Conservation (phyloP, 2,113 vertebrate species). For the Seriola dumerili region DNA sequence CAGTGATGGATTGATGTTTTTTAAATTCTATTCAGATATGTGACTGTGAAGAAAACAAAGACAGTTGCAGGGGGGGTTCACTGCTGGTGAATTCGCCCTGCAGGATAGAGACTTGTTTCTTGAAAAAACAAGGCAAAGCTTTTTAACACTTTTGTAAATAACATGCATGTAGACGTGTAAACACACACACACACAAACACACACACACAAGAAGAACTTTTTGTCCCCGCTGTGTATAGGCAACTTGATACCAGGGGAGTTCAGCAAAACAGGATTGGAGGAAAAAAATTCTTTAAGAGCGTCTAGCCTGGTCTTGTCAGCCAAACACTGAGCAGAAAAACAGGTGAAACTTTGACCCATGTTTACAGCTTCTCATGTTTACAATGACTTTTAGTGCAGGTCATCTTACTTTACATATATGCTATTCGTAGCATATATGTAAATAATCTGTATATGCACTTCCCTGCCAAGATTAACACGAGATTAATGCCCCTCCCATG, state of each 20-base stretch:
- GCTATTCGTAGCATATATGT: no score
- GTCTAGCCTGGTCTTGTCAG: slow-evolving; percentile 7
- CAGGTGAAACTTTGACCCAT: background rate
- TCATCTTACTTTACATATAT: background rate
- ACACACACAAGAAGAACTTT: background rate
- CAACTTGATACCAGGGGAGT: slow-evolving; percentile 39
- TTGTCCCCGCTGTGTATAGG: slow-evolving; percentile 23
- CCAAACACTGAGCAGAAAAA: background rate
- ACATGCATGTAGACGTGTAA: no score
- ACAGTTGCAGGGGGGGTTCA: background rate
- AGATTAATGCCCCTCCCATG: no score
- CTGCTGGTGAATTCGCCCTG: background rate
- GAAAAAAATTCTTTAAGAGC: background rate
- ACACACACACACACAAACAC: background rate
- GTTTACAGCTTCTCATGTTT: slow-evolving; percentile 9
- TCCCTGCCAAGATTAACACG: no score
- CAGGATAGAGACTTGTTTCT: slow-evolving; percentile 3
- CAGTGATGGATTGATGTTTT: background rate
- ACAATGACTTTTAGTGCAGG: background rate
- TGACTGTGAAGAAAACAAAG: background rate
- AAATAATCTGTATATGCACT: no score
- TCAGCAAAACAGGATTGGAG: slow-evolving; percentile 13
- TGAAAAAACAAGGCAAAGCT: background rate
- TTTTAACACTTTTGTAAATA: no score
- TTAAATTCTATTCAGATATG: background rate